Evolutionary conservation across 2,113 vertebrate species (phyloP).

Genomic region (Heterotilapia buettikoferi): DNA sequence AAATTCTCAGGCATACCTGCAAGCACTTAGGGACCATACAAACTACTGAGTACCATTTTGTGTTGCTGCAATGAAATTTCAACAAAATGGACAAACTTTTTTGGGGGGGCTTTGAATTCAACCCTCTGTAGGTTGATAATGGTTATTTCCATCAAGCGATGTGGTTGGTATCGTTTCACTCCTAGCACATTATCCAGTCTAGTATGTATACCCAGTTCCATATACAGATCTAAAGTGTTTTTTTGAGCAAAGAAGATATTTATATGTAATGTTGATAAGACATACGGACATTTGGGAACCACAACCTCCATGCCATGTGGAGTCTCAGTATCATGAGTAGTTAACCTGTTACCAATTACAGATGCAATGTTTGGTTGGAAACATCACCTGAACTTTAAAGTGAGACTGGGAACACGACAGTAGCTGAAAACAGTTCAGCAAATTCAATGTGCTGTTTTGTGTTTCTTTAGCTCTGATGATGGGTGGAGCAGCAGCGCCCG

Average conservation of each 20-base stretch:
- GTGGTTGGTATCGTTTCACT: not conserved
- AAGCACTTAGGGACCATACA: not conserved
- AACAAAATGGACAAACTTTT: not conserved
- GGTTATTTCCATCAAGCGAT: not conserved
- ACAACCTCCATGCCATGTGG: rapidly evolving
- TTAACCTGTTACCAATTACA: not conserved
- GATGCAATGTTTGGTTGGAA: not conserved
- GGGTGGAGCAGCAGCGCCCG: slow-evolving; percentile 69
- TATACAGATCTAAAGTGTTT: not conserved
- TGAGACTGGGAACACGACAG: not conserved
- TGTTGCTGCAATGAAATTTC: not conserved
- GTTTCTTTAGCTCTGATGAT: slow-evolving; percentile 61
- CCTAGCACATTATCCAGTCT: not conserved
- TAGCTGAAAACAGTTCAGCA: not conserved
- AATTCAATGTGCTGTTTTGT: not conserved
- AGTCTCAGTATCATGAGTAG: not conserved
- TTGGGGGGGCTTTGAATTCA: not conserved
- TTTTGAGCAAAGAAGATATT: not conserved
- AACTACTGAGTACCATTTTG: not conserved
- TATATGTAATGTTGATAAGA: not conserved
- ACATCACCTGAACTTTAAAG: not conserved
- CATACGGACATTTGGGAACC: not conserved
- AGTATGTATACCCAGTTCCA: not conserved
- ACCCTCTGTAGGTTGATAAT: not conserved
- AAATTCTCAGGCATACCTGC: not conserved